Percentiles rank a stretch among this genome's conserved stretches.
phyloP scores from a whole-genome alignment of 2,888 invertebrate genomes.

The Lampropteryx suffumata region DNA sequence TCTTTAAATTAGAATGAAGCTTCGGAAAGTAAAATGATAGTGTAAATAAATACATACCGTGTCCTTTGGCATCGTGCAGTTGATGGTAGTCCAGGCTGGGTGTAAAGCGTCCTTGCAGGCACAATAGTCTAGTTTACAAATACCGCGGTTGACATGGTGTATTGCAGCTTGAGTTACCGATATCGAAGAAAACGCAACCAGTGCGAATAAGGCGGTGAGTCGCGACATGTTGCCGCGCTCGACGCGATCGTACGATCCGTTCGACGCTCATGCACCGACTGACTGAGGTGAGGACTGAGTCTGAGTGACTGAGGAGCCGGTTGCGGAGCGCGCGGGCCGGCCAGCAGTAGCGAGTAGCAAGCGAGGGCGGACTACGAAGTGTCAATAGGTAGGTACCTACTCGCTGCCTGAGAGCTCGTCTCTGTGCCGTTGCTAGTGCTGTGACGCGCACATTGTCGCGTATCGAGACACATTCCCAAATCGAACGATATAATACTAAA shows the following conservation, averaged over 20 bases:
- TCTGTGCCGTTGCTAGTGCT: too few relatives aligned
- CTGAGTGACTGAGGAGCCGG: too few relatives aligned
- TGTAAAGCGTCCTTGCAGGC: conserved; percentile 81
- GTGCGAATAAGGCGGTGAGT: conserved; percentile 73
- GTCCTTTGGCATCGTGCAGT: conserved; percentile 83
- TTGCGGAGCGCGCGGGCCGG: too few relatives aligned
- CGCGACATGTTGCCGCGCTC: conserved; percentile 71
- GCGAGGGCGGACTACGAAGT: too few relatives aligned
- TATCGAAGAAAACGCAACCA: conserved; percentile 74
- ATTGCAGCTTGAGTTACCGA: conserved; percentile 46
- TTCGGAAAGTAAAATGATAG: too few relatives aligned
- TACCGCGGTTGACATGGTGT: conserved; percentile 42
- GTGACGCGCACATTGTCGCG: too few relatives aligned
- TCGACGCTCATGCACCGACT: conserved; percentile 64
- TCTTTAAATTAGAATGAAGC: neutral
- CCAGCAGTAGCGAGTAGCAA: conserved; percentile 2
- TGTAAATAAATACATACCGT: too few relatives aligned
- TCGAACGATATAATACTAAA: too few relatives aligned
- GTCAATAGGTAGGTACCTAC: too few relatives aligned
- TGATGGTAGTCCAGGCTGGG: conserved; percentile 84
- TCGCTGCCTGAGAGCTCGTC: too few relatives aligned
- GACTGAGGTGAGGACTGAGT: conserved; percentile 22
- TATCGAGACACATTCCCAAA: too few relatives aligned
- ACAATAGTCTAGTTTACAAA: conserved; percentile 82
- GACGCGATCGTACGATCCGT: conserved; percentile 47